Conservation (phyloP, 2,113 vertebrate genomes). For the Mohoua ochrocephala region DNA sequence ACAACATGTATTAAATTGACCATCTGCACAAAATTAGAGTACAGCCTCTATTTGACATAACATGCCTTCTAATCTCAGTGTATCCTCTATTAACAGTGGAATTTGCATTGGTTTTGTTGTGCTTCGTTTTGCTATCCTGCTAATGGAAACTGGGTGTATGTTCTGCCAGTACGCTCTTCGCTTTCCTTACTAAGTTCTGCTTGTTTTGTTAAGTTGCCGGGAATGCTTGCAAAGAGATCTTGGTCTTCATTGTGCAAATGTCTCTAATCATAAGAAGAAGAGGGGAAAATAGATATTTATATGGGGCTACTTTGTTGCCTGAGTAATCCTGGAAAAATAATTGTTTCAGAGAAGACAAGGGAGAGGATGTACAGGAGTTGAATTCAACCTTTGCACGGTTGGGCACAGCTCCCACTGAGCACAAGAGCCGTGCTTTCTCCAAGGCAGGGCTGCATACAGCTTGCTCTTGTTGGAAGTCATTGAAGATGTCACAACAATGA, state of each 20-base stretch:
- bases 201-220: not conserved
- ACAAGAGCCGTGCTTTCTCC: not conserved
- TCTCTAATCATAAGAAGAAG: not conserved
- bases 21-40: not conserved
- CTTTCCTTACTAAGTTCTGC: not conserved
- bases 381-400: not conserved
- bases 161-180: not conserved
- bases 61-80: not conserved
- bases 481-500: not conserved
- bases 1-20: not conserved
- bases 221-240: not conserved
- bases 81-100: not conserved
- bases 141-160: not conserved
- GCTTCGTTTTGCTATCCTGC: not conserved
- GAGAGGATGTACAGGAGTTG: not conserved
- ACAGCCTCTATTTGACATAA: not conserved
- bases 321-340: not conserved
- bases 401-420: rapidly evolving
- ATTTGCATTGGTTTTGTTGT: not conserved
- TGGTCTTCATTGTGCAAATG: not conserved
- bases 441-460: not conserved
- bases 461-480: not conserved
- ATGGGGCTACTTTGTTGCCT: not conserved
- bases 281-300: not conserved
- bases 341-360: not conserved